Evolutionary conservation across 2,113 vertebrate species (phyloP).

Genomic region (Orcinus orca): DNA sequence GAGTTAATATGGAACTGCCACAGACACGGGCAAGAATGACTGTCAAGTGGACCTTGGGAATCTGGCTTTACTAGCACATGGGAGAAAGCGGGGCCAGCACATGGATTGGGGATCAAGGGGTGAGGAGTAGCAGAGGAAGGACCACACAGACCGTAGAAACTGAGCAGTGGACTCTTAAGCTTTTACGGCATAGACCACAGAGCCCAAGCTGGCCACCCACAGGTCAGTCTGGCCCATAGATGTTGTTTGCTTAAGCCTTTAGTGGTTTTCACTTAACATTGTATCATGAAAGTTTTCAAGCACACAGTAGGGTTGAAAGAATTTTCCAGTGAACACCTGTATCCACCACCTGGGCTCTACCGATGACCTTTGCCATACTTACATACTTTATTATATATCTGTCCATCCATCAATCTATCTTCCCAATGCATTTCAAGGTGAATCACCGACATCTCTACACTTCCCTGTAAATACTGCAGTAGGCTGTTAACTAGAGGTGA

Average conservation of each 20-base stretch:
- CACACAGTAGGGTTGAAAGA: background rate
- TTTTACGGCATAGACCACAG: background rate
- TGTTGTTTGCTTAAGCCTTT: background rate
- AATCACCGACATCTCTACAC: background rate
- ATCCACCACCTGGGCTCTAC: background rate
- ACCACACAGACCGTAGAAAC: background rate
- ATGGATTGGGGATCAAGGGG: background rate
- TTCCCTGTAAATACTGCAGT: background rate
- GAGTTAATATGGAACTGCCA: background rate
- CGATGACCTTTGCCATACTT: background rate
- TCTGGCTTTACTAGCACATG: background rate
- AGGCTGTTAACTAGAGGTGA: background rate
- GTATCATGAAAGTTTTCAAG: background rate
- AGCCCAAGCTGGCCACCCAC: rapidly evolving
- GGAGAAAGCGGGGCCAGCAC: background rate
- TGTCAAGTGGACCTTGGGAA: background rate
- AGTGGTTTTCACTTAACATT: background rate
- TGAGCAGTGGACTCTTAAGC: background rate
- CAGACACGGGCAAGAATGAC: background rate
- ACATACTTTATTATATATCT: background rate
- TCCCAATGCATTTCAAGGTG: background rate
- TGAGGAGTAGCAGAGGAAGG: background rate
- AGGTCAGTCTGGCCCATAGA: background rate
- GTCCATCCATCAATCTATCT: rapidly evolving
- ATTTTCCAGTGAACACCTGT: background rate